phyloP scores from a whole-genome alignment of 2,888 invertebrate species.

The Hymenopus coronatus region DNA sequence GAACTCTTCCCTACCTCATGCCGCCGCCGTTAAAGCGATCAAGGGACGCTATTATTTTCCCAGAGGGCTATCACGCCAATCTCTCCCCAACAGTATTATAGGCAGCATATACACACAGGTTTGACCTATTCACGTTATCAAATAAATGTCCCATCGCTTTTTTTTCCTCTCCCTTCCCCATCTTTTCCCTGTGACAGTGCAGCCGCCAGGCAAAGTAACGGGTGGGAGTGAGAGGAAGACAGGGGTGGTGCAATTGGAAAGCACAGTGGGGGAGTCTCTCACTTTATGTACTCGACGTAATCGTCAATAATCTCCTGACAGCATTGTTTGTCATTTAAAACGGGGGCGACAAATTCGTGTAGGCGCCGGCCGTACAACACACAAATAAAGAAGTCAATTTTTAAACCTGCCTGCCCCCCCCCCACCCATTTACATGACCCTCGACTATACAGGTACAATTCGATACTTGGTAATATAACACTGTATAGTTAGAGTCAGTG shows the following conservation, averaged over 20 bases:
- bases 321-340: slow-evolving; percentile 26
- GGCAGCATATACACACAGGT: background rate
- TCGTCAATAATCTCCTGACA: slow-evolving; percentile 31
- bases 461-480: too few species aligned
- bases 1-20: too few species aligned
- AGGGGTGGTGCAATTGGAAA: background rate
- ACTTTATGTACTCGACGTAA: slow-evolving; percentile 16
- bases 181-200: slow-evolving; percentile 12
- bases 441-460: background rate
- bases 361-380: too few species aligned
- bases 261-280: background rate
- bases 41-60: background rate
- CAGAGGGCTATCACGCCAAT: background rate
- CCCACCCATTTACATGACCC: background rate
- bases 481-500: too few species aligned
- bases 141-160: slow-evolving; percentile 26
- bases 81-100: background rate
- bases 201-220: background rate
- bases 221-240: background rate
- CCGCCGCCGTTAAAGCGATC: background rate
- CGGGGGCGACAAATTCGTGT: too few species aligned
- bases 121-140: slow-evolving; percentile 19
- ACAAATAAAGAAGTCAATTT: background rate
- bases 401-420: background rate
- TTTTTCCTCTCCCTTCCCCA: background rate